Evolutionary conservation across 2,888 invertebrate genomes (phyloP).

Genomic region (Thumatha senex): DNA sequence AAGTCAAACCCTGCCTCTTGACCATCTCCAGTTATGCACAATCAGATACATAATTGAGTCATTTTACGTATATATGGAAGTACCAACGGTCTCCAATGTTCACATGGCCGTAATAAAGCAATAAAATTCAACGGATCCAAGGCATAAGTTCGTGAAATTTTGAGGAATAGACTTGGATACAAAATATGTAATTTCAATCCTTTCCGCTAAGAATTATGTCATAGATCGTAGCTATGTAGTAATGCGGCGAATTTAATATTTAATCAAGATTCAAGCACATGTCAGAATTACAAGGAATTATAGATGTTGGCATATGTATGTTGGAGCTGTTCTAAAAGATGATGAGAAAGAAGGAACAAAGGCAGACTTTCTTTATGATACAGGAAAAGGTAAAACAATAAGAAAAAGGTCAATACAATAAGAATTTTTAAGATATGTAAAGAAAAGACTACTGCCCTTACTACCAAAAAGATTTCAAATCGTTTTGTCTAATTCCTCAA

Average conservation of each 20-base stretch:
- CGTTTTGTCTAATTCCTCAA: slow-evolving; percentile 8
- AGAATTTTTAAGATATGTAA: slow-evolving; percentile 11
- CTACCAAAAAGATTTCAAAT: slow-evolving; percentile 9
- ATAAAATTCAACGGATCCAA: background rate
- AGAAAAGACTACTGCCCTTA: slow-evolving; percentile 12
- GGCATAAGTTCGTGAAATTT: background rate
- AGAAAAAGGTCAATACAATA: background rate
- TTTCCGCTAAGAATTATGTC: background rate
- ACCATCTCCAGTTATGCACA: background rate
- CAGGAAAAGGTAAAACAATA: background rate
- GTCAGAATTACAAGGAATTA: too few relatives aligned
- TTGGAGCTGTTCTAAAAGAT: too few relatives aligned
- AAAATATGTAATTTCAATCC: background rate
- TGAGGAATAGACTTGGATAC: background rate
- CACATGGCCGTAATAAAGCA: background rate
- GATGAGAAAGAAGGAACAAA: background rate
- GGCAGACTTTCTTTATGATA: background rate
- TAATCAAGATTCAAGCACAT: too few relatives aligned
- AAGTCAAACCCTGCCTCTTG: background rate
- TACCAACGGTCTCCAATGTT: slow-evolving; percentile 1
- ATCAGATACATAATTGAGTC: background rate
- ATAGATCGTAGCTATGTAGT: background rate
- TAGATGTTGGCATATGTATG: too few relatives aligned
- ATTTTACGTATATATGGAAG: slow-evolving; percentile 1
- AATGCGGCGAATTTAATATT: background rate